Evolutionary conservation across 2,888 invertebrate genomes (phyloP).

Genomic region (Sarcophaga variegata): DNA sequence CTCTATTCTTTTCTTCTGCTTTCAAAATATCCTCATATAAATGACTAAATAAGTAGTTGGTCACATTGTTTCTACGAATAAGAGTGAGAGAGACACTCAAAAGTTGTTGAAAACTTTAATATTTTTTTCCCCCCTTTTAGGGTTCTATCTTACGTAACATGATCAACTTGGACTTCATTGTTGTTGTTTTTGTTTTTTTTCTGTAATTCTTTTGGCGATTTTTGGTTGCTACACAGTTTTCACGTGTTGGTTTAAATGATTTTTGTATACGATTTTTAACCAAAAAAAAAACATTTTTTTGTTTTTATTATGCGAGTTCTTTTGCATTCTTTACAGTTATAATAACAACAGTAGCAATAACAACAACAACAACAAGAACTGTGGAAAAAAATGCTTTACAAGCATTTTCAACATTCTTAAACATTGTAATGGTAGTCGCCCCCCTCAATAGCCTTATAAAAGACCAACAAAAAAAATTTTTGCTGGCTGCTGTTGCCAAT

Average conservation of each 20-base stretch:
- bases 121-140: not conserved
- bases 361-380: not conserved
- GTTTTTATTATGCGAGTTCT: not conserved
- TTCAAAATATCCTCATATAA: too few species aligned
- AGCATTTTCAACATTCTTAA: slow-evolving; percentile 68
- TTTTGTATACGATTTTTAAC: slow-evolving; percentile 24
- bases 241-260: slow-evolving; percentile 49
- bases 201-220: slow-evolving; percentile 9
- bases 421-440: slow-evolving; percentile 49
- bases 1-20: too few species aligned
- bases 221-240: slow-evolving; percentile 31
- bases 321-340: not conserved
- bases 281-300: not conserved
- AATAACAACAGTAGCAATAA: not conserved
- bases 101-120: too few species aligned
- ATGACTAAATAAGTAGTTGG: too few species aligned
- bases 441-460: not conserved
- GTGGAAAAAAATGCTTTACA: slow-evolving; percentile 49
- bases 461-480: slow-evolving; percentile 19
- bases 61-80: too few species aligned
- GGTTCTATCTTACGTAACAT: not conserved
- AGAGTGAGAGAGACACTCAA: too few species aligned
- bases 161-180: slow-evolving; percentile 5
- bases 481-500: slow-evolving; percentile 34
- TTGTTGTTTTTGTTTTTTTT: not conserved